Conservation (phyloP, 1,140 invertebrate genomes). For the Reticulitermes speratus region DNA sequence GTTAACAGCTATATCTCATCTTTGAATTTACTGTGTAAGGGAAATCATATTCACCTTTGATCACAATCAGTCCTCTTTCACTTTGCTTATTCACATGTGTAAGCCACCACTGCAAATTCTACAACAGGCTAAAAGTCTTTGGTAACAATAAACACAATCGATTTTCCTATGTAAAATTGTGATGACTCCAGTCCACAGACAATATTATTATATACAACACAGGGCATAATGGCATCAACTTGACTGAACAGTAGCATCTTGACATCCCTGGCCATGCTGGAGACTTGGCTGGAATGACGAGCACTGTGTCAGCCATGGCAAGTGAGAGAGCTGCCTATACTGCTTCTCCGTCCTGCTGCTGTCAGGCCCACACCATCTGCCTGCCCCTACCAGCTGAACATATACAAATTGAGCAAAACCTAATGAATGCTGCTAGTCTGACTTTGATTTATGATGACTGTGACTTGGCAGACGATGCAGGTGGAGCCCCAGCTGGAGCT, state of each 20-base stretch:
- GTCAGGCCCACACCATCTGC: neutral
- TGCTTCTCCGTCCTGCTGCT: neutral
- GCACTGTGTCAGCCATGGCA: neutral
- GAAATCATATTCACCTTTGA: neutral
- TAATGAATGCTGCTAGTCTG: constrained; percentile 33
- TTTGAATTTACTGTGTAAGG: neutral
- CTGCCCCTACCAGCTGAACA: neutral
- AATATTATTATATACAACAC: constrained; percentile 20
- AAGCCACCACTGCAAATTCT: neutral
- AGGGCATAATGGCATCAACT: neutral
- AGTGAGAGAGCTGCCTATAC: neutral
- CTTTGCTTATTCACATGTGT: neutral
- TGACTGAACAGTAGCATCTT: neutral
- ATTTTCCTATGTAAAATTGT: constrained; percentile 21
- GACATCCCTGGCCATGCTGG: neutral
- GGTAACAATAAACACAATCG: constrained; percentile 26
- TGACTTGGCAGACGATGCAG: constrained; percentile 33
- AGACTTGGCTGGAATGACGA: neutral
- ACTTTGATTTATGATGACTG: constrained; percentile 36
- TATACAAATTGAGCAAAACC: constrained; percentile 33
- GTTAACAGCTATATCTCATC: neutral
- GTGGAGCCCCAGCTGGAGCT: constrained; percentile 15
- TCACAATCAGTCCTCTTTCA: neutral
- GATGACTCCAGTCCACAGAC: constrained; percentile 10
- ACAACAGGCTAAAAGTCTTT: constrained; percentile 29